Evolutionary conservation across 2,113 vertebrate species (phyloP).

Genomic region (Myotis brandtii): DNA sequence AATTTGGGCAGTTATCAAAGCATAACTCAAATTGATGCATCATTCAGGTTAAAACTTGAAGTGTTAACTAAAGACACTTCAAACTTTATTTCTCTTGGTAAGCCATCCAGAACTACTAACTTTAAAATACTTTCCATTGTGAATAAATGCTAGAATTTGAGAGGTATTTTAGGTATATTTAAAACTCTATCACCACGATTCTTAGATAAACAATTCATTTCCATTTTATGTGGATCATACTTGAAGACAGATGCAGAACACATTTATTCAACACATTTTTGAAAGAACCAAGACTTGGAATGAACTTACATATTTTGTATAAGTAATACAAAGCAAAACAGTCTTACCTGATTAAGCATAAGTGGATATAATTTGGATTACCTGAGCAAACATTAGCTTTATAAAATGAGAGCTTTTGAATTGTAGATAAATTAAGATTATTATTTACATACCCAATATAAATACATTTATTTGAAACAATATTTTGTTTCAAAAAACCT

Average conservation of each 20-base stretch:
- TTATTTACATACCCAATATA: neutral
- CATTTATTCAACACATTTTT: neutral
- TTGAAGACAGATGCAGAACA: neutral
- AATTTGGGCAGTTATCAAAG: slow-evolving; percentile 37
- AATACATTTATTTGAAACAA: neutral
- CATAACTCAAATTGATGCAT: neutral
- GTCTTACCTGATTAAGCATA: neutral
- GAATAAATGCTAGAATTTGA: neutral
- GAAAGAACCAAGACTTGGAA: neutral
- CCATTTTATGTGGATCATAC: neutral
- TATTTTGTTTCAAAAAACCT: neutral
- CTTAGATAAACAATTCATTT: neutral
- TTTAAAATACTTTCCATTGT: slow-evolving; percentile 16
- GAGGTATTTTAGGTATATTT: neutral
- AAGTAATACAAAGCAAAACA: neutral
- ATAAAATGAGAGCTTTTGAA: neutral
- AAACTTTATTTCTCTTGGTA: slow-evolving; percentile 51
- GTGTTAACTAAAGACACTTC: slow-evolving; percentile 54
- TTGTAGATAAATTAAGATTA: neutral
- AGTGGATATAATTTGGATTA: neutral
- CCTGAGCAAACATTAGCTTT: neutral
- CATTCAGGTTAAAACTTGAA: slow-evolving; percentile 49
- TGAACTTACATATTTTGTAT: neutral
- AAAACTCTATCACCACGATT: neutral
- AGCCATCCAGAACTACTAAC: slow-evolving; percentile 3